Base-by-base conservation (phyloP, 2,888 invertebrate species). In the Microdon myrmicae region DNA sequence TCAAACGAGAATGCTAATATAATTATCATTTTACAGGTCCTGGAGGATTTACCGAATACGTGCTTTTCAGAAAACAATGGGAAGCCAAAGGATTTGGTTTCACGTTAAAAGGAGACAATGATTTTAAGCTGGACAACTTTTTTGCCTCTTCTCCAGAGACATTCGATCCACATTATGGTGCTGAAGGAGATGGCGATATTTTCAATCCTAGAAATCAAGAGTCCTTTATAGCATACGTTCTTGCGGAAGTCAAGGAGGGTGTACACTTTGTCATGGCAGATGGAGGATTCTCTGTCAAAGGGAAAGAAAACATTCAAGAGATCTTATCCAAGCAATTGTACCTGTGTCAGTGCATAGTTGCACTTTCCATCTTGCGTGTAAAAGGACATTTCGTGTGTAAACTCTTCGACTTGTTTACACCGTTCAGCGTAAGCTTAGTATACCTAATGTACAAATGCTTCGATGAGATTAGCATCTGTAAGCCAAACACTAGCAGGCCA, bases 231-330 rank as follows among this genome's bases (percentile, higher is more conserved):
- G 81, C 87, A 1, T 88, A 90, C 77, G 90, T 97, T 19, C 79
- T 89, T 69, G 82, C 85, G 67, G 77, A 78, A 38, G 93, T 93
- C 1, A 86, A 87, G 13, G 83, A 84, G 10, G 97, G 97, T 3
- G 94, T 97, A 2, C 95, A 98, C 83, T 92, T 98, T 76, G 90
- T 96, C 80, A 97, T 97, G 96, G 92, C 95, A 22, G 98, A 99
- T 82, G 98, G 98, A 68, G 94, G 97, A 0, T 98, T 99, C 82
- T 94, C 94, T 1, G 96, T 98, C 0, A 92, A 94, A 75, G 96
- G 96, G 0, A 86, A 94, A 26, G 95, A 98, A 80, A 94, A 95
- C 75, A 86, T 96, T 26, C 98, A 99, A 80, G 98, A 98, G 82
- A 90, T 96, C 68, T 81, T 96, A 8, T 96, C 96, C 0, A 96